These are phyloP conservation scores for Drosophila mercatorum DNA, from an alignment of 2,888 invertebrate species.

Conservation along the genomic window DNA sequence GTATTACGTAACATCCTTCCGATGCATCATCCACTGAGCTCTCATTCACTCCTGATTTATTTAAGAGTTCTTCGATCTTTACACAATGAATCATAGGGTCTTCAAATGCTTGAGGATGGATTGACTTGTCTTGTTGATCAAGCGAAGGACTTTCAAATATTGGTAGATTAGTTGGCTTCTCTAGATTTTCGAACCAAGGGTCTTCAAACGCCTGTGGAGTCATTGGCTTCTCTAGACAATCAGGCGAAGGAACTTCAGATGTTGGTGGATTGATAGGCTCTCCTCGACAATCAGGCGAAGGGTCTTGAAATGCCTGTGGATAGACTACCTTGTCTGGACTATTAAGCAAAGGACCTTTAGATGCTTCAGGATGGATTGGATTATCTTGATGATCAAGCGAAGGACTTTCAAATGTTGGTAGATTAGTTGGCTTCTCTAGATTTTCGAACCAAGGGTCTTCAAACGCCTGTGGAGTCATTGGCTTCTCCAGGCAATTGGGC, in stretches of 20 bases:
- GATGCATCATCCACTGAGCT: neutral
- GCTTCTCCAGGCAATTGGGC: too few species aligned
- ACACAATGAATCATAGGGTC: too few species aligned
- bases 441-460: too few species aligned
- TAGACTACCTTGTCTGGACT: neutral
- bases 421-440: neutral
- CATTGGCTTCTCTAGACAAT: too few species aligned
- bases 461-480: too few species aligned
- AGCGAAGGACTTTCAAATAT: too few species aligned
- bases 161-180: too few species aligned
- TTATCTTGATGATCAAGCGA: too few species aligned
- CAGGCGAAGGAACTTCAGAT: neutral
- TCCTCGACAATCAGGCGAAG: neutral
- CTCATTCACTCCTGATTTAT: neutral
- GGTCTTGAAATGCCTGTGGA: neutral
- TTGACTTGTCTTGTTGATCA: too few species aligned
- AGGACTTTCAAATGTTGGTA: neutral
- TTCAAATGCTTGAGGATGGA: neutral
- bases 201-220: too few species aligned
- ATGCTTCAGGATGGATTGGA: neutral
- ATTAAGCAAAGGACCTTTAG: neutral
- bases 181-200: too few species aligned
- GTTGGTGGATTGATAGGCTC: too few species aligned
- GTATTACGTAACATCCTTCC: neutral
- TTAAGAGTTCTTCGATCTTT: neutral